Evolutionary conservation across 1,140 invertebrate genomes (phyloP).

Genomic region (Meteorus sp.): DNA sequence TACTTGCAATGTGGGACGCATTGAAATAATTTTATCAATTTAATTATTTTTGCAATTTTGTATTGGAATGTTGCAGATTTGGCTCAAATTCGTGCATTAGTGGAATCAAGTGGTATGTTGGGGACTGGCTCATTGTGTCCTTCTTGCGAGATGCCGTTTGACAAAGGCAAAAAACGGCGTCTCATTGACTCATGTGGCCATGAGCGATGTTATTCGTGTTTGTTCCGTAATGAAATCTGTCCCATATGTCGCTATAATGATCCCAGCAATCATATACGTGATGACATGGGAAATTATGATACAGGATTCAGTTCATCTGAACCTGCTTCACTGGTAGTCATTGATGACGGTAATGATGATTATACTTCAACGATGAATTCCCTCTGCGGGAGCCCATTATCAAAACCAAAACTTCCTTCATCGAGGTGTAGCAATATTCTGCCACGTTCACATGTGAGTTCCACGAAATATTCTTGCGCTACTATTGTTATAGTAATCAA

Average conservation of each 20-base stretch:
- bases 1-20: too few species aligned
- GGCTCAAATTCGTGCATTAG: conserved; percentile 68
- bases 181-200: conserved; percentile 93
- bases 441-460: conserved; percentile 34
- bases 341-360: conserved; percentile 51
- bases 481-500: too few species aligned
- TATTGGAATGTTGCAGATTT: conserved; percentile 64
- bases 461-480: conserved; percentile 2
- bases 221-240: conserved; percentile 88
- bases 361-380: conserved; percentile 51
- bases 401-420: conserved; percentile 40
- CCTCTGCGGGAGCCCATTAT: conserved; percentile 52
- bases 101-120: conserved; percentile 67
- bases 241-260: conserved; percentile 71
- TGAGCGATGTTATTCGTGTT: conserved; percentile 90
- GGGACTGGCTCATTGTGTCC: conserved; percentile 70
- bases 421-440: conserved; percentile 35
- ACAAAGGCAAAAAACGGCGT: conserved; percentile 91
- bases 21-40: not conserved
- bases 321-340: conserved; percentile 37
- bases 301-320: conserved; percentile 26
- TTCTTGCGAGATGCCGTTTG: conserved; percentile 88
- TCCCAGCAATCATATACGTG: conserved; percentile 25
- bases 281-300: conserved; percentile 32
- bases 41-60: not conserved